Conservation (phyloP, 2,888 invertebrate species). For the Odontocerum albicorne region DNA sequence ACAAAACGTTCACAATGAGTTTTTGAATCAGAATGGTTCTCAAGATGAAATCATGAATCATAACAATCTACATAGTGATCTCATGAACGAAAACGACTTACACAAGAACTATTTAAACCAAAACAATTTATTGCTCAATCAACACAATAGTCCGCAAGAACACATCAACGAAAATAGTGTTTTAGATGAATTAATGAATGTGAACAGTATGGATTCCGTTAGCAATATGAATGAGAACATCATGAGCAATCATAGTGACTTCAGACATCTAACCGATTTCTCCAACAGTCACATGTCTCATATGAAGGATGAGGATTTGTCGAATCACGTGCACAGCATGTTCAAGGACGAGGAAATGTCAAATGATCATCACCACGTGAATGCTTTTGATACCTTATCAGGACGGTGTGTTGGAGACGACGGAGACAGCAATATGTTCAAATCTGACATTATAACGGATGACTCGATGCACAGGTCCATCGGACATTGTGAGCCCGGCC, state of each 20-base stretch:
- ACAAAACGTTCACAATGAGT: slow-evolving; percentile 44
- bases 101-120: slow-evolving; percentile 43
- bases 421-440: slow-evolving; percentile 26
- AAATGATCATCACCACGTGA: slow-evolving; percentile 22
- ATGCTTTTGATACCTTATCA: slow-evolving; percentile 22
- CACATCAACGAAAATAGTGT: slow-evolving; percentile 32
- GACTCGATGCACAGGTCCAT: slow-evolving; percentile 16
- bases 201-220: slow-evolving; percentile 34
- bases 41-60: slow-evolving; percentile 30
- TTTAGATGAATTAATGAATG: slow-evolving; percentile 34
- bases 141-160: slow-evolving; percentile 42
- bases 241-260: slow-evolving; percentile 39
- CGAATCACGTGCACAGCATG: slow-evolving; percentile 41
- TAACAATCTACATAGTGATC: slow-evolving; percentile 41
- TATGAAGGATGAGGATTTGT: slow-evolving; percentile 44
- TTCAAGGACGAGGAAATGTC: slow-evolving; percentile 29
- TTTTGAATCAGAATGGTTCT: slow-evolving; percentile 27
- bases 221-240: slow-evolving; percentile 22
- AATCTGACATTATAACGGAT: slow-evolving; percentile 25
- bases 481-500: slow-evolving; percentile 19
- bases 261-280: slow-evolving; percentile 53
- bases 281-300: slow-evolving; percentile 48
- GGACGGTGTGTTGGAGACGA: slow-evolving; percentile 18
- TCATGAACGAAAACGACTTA: slow-evolving; percentile 46
- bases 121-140: slow-evolving; percentile 43